These are phyloP conservation scores for Melanotaenia boesemani DNA, from an alignment of 2,797 vertebrate species.

Conservation along the genomic window DNA sequence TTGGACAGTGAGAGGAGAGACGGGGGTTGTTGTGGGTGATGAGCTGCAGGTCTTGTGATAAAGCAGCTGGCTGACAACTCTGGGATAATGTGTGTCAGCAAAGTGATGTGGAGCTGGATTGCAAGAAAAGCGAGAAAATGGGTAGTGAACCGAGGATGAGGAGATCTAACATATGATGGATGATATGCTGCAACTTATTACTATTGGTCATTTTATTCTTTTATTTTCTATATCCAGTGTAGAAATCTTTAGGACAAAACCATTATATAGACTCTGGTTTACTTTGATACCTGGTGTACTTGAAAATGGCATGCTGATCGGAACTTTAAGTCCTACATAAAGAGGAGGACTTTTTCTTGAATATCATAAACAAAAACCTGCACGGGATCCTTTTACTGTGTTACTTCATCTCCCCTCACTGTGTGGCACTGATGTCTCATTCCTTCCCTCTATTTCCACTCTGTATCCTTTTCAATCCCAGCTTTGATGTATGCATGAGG, in stretches of 20 bases:
- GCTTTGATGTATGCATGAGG: slow-evolving; percentile 83
- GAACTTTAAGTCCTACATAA: too few relatives aligned
- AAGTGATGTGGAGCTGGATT: slow-evolving; percentile 9
- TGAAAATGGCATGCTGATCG: neutral
- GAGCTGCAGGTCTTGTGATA: slow-evolving; percentile 53
- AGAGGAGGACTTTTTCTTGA: slow-evolving; percentile 11
- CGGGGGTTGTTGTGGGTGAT: slow-evolving; percentile 12
- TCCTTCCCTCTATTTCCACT: slow-evolving; percentile 58
- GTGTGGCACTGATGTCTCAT: slow-evolving; percentile 71
- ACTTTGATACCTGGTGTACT: neutral
- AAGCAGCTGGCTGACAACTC: slow-evolving; percentile 63
- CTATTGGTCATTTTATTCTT: neutral
- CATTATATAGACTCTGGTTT: neutral
- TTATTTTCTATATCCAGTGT: neutral
- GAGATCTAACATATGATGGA: neutral
- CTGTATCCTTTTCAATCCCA: slow-evolving; percentile 74
- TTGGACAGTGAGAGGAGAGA: slow-evolving; percentile 53
- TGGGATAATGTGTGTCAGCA: slow-evolving; percentile 53
- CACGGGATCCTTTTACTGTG: slow-evolving; percentile 13
- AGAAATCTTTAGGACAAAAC: neutral
- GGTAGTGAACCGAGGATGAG: neutral
- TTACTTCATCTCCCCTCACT: slow-evolving; percentile 48
- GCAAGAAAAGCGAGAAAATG: slow-evolving; percentile 13
- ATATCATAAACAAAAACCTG: slow-evolving; percentile 43
- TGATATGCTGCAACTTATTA: neutral